Evolutionary conservation across 2,888 invertebrate species (phyloP).

Genomic region (Drosophila pseudotalamancana): DNA sequence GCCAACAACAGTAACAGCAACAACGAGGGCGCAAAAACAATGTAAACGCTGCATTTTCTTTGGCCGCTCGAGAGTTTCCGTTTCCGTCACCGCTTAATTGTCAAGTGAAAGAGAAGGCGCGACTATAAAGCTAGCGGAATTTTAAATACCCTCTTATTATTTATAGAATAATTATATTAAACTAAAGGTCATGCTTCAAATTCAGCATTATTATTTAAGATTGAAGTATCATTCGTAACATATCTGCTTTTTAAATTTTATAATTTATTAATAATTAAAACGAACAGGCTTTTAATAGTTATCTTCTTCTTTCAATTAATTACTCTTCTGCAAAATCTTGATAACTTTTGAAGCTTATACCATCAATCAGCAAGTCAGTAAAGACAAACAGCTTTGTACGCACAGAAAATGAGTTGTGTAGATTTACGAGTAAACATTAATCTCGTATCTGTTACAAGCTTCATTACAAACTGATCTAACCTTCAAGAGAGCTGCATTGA

Average conservation of each 20-base stretch:
- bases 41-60: conserved; percentile 56
- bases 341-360: background rate
- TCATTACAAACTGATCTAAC: conserved; percentile 9
- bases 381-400: background rate
- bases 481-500: conserved; percentile 25
- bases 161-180: conserved; percentile 1
- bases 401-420: background rate
- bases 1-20: conserved; percentile 26
- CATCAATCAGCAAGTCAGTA: background rate
- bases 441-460: conserved; percentile 31
- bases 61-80: conserved; percentile 52
- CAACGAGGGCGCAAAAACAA: conserved; percentile 35
- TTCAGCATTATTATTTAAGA: background rate
- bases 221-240: background rate
- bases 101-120: conserved; percentile 12
- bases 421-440: conserved; percentile 23
- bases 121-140: background rate
- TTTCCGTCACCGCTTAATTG: conserved; percentile 56
- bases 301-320: no score
- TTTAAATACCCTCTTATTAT: conserved; percentile 28
- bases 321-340: no score
- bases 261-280: no score
- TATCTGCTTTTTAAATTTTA: background rate
- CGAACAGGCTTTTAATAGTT: background rate
- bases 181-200: background rate